Evolutionary conservation across 2,113 vertebrate genomes (phyloP).

Genomic region (Muntiacus reevesi): DNA sequence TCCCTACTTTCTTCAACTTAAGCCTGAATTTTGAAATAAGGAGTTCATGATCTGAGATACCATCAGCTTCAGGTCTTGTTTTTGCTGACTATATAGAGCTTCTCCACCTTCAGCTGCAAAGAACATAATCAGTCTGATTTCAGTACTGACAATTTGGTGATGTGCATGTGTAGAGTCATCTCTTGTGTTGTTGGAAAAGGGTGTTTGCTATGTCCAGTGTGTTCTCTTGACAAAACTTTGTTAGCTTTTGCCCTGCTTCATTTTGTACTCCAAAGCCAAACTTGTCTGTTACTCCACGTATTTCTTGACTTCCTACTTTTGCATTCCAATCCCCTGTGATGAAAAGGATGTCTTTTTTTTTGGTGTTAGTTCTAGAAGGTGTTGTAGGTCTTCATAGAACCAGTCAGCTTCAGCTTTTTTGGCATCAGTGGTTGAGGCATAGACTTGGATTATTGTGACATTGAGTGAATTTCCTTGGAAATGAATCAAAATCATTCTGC

Average conservation of each 20-base stretch:
- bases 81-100: neutral
- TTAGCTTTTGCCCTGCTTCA: neutral
- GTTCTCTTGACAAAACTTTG: neutral
- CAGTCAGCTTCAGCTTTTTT: neutral
- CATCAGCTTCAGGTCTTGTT: neutral
- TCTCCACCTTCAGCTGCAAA: neutral
- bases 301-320: neutral
- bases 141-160: neutral
- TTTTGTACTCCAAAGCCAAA: neutral
- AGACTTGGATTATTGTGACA: neutral
- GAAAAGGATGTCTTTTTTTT: neutral
- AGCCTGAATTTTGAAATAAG: neutral
- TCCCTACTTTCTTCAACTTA: neutral
- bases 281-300: neutral
- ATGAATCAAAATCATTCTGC: neutral
- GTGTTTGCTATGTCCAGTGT: neutral
- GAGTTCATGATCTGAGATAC: neutral
- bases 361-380: neutral
- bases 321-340: neutral
- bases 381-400: neutral
- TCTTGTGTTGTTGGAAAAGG: neutral
- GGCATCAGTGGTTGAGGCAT: neutral
- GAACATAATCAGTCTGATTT: neutral
- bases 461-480: neutral
- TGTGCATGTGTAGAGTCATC: neutral